Evolutionary conservation across 2,797 vertebrate genomes (phyloP), one percentile per base, ranked within the genome.

Genomic region (Catostomus latipinnis): DNA sequence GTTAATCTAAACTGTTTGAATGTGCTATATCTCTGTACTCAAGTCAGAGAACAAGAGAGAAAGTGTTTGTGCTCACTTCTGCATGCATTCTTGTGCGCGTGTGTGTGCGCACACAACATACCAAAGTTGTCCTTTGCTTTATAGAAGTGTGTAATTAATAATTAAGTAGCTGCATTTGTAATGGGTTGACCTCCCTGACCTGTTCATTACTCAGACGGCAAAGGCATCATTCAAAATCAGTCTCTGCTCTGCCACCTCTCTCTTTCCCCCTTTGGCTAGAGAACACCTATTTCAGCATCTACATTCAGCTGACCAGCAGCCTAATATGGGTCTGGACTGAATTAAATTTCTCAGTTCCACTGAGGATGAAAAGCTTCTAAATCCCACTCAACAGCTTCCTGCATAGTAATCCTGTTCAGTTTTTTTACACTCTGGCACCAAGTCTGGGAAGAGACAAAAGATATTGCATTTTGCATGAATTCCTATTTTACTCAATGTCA

Each of bases 71-170:
- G 11, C 34, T 3, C 34, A 34, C 34, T 34, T 4, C 34, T n/a
- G 7, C 6, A 49, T 49, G 9, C 14, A 62, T 61, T 52, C 34
- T 4, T 65, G 43, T 46, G 34, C 4, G 34, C 2, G 34, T 34
- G 34, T 90, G 43, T 85, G 91, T 71, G 91, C 88, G 88, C 12
- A 53, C 94, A 91, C 84, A 95, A 46, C 92, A 94, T 94, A 95
- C 94, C 92, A 91, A 93, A 93, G 92, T 90, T 93, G 95, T 97
- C 95, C 94, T 95, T 94, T 95, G 93, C 93, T 95, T 95, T 95
- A 90, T 95, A 92, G 94, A 96, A 94, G 94, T 96, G 94, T 95
- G 95, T 97, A 97, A 98, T 98, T 97, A 97, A 97, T 97, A 97
- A 97, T 96, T 96, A 96, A 96, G 95, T 92, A 92, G 92, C 89